These are phyloP conservation scores for Coenonympha arcania DNA, from an alignment of 2,888 invertebrate genomes.

Conservation along the genomic window DNA sequence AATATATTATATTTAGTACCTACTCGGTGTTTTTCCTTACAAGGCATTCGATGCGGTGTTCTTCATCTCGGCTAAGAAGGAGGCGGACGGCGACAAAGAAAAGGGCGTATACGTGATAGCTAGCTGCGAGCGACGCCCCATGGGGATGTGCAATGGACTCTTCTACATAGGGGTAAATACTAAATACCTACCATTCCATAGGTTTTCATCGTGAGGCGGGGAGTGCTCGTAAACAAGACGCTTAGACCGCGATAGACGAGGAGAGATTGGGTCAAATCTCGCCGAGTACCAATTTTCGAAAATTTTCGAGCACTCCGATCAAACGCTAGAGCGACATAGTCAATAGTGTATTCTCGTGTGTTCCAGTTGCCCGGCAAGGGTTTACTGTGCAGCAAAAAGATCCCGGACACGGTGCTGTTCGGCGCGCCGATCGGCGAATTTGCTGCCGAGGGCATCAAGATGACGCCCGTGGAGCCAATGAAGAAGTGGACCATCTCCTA, in stretches of 20 bases:
- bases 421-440: constrained; percentile 73
- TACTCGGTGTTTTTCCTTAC: too few species aligned
- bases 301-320: too few species aligned
- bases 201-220: too few species aligned
- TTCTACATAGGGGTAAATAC: constrained; percentile 77
- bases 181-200: too few species aligned
- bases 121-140: constrained; percentile 78
- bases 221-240: too few species aligned
- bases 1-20: too few species aligned
- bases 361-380: constrained; percentile 79
- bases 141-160: constrained; percentile 78
- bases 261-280: too few species aligned
- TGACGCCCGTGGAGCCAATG: constrained; percentile 82
- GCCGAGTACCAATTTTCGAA: too few species aligned
- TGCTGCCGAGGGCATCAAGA: constrained; percentile 79
- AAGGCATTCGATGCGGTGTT: constrained; percentile 86
- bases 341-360: neutral
- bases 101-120: constrained; percentile 78
- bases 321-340: too few species aligned
- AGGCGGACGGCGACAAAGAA: constrained; percentile 54
- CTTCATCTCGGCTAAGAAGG: constrained; percentile 77
- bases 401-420: constrained; percentile 81
- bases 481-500: constrained; percentile 80
- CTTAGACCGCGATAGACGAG: too few species aligned
- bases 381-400: constrained; percentile 77